Evolutionary conservation across 2,888 invertebrate genomes (phyloP).

Genomic region (Adela reaumurella): DNA sequence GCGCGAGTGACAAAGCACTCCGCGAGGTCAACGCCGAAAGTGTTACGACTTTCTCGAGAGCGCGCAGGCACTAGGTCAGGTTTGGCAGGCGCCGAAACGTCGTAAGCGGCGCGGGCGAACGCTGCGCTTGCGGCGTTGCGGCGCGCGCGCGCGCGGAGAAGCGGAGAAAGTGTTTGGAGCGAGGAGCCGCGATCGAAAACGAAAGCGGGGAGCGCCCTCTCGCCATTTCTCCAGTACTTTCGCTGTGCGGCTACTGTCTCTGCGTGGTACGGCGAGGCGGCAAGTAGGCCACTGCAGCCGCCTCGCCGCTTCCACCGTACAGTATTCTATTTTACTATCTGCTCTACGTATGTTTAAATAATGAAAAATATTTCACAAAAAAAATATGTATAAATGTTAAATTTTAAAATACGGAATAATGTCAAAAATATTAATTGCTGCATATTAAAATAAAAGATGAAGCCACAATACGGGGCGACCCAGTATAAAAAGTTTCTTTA

Average conservation of each 20-base stretch:
- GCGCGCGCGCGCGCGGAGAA: too few species aligned
- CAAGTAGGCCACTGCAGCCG: too few species aligned
- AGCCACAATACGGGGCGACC: too few species aligned
- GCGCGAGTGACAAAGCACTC: conserved; percentile 46
- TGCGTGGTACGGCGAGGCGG: background rate
- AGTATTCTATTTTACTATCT: conserved; percentile 1
- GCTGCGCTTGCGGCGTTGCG: conserved; percentile 37
- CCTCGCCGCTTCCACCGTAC: too few species aligned
- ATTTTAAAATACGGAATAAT: too few species aligned
- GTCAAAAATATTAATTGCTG: too few species aligned
- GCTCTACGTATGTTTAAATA: too few species aligned
- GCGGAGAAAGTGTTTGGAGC: conserved; percentile 50
- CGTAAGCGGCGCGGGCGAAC: conserved; percentile 30
- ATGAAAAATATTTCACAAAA: too few species aligned
- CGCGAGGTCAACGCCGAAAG: conserved; percentile 52
- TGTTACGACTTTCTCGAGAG: conserved; percentile 52
- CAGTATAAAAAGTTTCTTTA: too few species aligned
- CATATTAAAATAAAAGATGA: too few species aligned
- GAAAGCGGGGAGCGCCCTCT: conserved; percentile 54
- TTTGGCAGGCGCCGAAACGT: conserved; percentile 27
- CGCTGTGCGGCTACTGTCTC: conserved; percentile 25
- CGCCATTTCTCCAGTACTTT: conserved; percentile 55
- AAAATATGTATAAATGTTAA: too few species aligned
- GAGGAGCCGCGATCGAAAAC: conserved; percentile 46
- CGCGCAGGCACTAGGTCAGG: conserved; percentile 21